Conservation (phyloP, 1,140 invertebrate genomes). For the Polyergus mexicanus region DNA sequence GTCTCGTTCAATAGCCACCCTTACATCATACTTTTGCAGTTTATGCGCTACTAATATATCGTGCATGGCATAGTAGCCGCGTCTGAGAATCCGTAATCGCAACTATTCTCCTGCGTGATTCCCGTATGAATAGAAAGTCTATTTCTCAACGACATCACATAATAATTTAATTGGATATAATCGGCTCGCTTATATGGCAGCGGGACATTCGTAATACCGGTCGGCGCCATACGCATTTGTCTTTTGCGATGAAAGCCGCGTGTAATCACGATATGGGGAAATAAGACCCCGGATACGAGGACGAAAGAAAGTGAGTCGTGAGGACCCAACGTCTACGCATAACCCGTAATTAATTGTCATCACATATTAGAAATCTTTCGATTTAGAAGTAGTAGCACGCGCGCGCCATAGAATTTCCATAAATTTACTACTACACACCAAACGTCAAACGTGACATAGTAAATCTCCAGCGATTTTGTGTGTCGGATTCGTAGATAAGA, state of each 20-base stretch:
- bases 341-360: constrained; percentile 75
- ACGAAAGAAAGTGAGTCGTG: not conserved
- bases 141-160: constrained; percentile 75
- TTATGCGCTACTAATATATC: constrained; percentile 47
- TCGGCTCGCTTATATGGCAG: constrained; percentile 64
- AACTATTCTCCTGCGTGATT: not conserved
- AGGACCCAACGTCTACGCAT: constrained; percentile 47
- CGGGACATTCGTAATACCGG: constrained; percentile 66
- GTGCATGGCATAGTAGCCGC: constrained; percentile 75
- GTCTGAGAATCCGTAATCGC: constrained; percentile 22
- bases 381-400: constrained; percentile 66
- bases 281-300: not conserved
- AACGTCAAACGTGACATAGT: constrained; percentile 57
- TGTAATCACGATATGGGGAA: constrained; percentile 61
- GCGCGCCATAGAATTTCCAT: constrained; percentile 62
- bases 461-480: constrained; percentile 57
- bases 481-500: constrained; percentile 16
- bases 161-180: constrained; percentile 80
- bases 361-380: constrained; percentile 69
- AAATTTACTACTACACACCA: constrained; percentile 58
- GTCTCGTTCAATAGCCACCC: not conserved
- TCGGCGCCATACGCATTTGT: constrained; percentile 60
- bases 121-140: constrained; percentile 77
- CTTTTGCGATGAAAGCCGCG: constrained; percentile 43
- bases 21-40: constrained; percentile 45